Evolutionary conservation across 2,888 invertebrate species (phyloP), one percentile per base, ranked within the genome.

Genomic region (Chaitophorus viminalis): DNA sequence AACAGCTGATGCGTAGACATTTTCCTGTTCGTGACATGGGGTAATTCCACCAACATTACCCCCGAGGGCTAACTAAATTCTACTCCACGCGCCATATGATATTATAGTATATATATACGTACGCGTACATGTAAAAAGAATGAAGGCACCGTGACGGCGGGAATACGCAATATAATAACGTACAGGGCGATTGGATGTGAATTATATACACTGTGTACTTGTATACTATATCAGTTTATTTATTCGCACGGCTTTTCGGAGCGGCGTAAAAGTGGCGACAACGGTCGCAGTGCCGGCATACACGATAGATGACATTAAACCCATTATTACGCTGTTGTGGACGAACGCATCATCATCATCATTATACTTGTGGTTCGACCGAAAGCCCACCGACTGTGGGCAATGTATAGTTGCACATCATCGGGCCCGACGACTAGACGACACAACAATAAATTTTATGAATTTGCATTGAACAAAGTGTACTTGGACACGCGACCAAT

Each of bases 401-500:
- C n/a, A n/a, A n/a, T n/a, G n/a, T n/a, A n/a, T 46, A 46, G 39
- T 75, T 21, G 81, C 68, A 70, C 70, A 52, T 76, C 39, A n/a
- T n/a, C n/a, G n/a, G 78, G 25, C 18, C 52, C 29, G 82, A 74
- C 82, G 52, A 82, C 72, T 33, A 72, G 31, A 8, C 17, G 36
- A 29, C 36, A n/a, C 83, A 76, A 76, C 74, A n/a, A 77, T 65
- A 52, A 78, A 85, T 70, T 70, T 77, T 68, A n/a, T n/a, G 68
- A 70, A 76, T 85, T 77, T 85, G 70, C 52, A 85, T 77, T 85
- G 6, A 65, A 78, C 68, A 70, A 77, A 78, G 52, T 70, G 52
- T 46, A 52, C 70, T 52, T n/a, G 70, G 52, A 86, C 86, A 86
- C 79, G 86, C 78, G 21, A 86, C 86, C 86, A 86, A 86, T 79